Percentiles rank a stretch among this genome's conserved stretches.
These are phyloP conservation scores for Therioaphis trifolii DNA, from an alignment of 2,888 invertebrate genomes.

Conservation along the genomic window DNA sequence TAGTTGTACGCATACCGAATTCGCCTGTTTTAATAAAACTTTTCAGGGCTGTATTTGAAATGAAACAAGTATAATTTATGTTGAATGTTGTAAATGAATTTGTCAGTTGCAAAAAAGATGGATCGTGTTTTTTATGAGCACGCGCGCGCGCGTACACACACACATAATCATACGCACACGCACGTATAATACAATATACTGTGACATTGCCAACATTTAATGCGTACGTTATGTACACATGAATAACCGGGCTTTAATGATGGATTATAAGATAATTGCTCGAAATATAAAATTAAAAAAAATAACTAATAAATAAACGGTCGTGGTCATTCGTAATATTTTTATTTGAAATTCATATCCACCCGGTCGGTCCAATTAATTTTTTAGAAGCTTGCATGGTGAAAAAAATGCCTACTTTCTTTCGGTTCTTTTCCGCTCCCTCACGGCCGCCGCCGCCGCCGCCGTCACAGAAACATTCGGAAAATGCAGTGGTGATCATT, in stretches of 20 bases:
- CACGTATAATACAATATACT: neutral
- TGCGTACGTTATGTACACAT: neutral
- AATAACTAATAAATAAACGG: neutral
- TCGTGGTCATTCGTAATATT: slow-evolving; percentile 19
- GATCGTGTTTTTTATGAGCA: slow-evolving; percentile 29
- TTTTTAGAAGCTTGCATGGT: neutral
- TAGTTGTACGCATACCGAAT: too few relatives aligned
- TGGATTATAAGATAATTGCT: slow-evolving; percentile 47
- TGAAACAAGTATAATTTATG: slow-evolving; percentile 37
- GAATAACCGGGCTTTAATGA: slow-evolving; percentile 17
- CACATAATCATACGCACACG: neutral
- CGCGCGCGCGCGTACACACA: neutral
- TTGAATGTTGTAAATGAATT: slow-evolving; percentile 46
- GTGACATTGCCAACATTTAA: slow-evolving; percentile 27
- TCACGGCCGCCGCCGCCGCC: slow-evolving; percentile 30
- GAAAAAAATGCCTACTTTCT: slow-evolving; percentile 31
- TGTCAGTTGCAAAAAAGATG: slow-evolving; percentile 51
- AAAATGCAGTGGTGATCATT: slow-evolving; percentile 31
- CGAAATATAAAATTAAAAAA: neutral
- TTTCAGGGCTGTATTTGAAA: neutral
- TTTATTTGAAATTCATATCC: slow-evolving; percentile 42
- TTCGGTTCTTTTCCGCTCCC: slow-evolving; percentile 16
- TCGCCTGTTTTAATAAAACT: neutral
- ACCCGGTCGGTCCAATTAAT: slow-evolving; percentile 45
- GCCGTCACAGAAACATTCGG: slow-evolving; percentile 52